Conservation (phyloP, 2,113 vertebrate species). For the Forbesichthys agassizii region DNA sequence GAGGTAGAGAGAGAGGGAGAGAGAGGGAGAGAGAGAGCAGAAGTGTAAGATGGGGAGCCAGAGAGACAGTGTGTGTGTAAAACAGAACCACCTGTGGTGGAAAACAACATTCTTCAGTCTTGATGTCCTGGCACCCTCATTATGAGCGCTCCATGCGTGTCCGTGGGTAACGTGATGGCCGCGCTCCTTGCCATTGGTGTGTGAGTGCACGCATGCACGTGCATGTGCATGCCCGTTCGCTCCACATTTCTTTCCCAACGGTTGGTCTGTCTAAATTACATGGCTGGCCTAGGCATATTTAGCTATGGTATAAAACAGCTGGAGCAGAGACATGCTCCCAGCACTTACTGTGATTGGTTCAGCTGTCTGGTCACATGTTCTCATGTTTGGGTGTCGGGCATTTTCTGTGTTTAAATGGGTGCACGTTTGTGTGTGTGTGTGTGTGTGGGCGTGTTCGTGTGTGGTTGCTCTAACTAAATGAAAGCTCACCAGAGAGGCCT, state of each 20-base stretch:
- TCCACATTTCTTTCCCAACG: conserved; percentile 17
- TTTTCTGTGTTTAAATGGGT: too few species aligned
- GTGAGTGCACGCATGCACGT: conserved; percentile 25
- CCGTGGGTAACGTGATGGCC: not conserved
- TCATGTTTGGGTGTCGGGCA: not conserved
- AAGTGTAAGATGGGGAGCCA: too few species aligned
- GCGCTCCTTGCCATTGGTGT: not conserved
- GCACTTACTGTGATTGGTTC: conserved; percentile 45
- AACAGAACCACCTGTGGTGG: not conserved
- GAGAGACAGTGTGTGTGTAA: too few species aligned
- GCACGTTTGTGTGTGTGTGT: not conserved
- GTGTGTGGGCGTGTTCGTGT: not conserved
- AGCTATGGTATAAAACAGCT: conserved; percentile 64
- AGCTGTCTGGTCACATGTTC: conserved; percentile 43
- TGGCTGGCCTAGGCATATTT: conserved; percentile 56
- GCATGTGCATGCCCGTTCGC: not conserved
- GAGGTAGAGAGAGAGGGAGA: too few species aligned
- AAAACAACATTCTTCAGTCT: not conserved
- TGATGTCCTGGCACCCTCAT: not conserved
- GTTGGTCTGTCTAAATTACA: conserved; percentile 58
- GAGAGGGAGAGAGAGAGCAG: too few species aligned
- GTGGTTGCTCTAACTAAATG: conserved; percentile 28
- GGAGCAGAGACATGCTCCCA: conserved; percentile 34
- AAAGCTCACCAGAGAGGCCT: conserved; percentile 26
- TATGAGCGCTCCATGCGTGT: too few species aligned